Conservation (phyloP, 2,113 vertebrate species). For the Periophthalmodon schlosseri region DNA sequence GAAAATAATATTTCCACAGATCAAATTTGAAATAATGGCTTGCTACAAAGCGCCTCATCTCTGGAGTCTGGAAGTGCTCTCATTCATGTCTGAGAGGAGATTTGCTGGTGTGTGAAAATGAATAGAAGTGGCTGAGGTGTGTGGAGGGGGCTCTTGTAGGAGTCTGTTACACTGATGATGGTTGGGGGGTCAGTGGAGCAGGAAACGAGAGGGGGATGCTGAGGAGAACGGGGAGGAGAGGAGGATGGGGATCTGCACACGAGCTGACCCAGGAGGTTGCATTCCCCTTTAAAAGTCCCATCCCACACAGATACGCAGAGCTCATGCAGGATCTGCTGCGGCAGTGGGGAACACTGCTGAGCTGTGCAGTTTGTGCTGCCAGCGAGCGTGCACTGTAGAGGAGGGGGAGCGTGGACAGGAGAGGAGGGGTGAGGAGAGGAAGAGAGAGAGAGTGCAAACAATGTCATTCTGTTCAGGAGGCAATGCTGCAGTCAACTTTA, state of each 20-base stretch:
- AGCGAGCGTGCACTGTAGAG: conserved; percentile 77
- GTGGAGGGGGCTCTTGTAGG: conserved; percentile 47
- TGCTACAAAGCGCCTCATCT: conserved; percentile 34
- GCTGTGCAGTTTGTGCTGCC: conserved; percentile 87
- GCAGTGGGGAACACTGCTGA: conserved; percentile 87
- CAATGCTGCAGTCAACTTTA: conserved; percentile 86
- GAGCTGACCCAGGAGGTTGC: conserved; percentile 80
- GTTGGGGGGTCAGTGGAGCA: conserved; percentile 16
- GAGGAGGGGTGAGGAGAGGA: conserved; percentile 41
- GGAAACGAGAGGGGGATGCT: conserved; percentile 28
- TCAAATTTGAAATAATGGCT: conserved; percentile 24
- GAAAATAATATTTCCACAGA: not conserved
- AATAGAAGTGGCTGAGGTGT: conserved; percentile 45
- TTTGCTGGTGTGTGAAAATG: conserved; percentile 60
- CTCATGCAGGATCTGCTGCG: conserved; percentile 87
- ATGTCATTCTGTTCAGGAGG: conserved; percentile 87
- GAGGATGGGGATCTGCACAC: conserved; percentile 54
- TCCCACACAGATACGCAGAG: conserved; percentile 84
- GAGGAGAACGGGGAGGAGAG: conserved; percentile 56
- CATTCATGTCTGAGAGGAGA: conserved; percentile 46
- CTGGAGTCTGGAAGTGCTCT: conserved; percentile 36
- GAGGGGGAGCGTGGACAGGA: conserved; percentile 67
- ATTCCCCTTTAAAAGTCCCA: conserved; percentile 87
- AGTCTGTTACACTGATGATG: conserved; percentile 59
- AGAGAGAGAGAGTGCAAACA: conserved; percentile 79